Conservation (phyloP, 2,113 vertebrate species). For the Eulemur rufifrons region DNA sequence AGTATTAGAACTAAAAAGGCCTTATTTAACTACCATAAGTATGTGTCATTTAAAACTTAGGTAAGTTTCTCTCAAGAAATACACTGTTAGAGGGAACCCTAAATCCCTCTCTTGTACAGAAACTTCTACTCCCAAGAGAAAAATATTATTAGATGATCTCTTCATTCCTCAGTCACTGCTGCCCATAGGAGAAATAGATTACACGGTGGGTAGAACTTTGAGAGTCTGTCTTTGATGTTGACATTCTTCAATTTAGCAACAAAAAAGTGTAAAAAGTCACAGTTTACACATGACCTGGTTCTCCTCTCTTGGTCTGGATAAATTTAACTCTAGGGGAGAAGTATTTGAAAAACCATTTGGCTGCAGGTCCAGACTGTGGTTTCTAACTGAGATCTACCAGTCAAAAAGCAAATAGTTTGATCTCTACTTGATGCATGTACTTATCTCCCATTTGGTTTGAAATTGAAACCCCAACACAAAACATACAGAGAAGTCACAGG, state of each 20-base stretch:
- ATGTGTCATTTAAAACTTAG: not conserved
- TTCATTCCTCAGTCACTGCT: not conserved
- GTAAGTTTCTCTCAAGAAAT: not conserved
- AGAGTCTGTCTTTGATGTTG: not conserved
- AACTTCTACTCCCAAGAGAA: constrained; percentile 1
- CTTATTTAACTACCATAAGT: not conserved
- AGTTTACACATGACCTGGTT: not conserved
- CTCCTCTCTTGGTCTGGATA: not conserved
- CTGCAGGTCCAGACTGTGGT: not conserved
- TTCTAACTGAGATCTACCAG: not conserved
- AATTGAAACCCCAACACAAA: not conserved
- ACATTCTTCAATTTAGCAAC: not conserved
- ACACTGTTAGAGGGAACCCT: not conserved
- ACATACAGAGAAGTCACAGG: not conserved
- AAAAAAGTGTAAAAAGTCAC: not conserved
- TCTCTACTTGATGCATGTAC: not conserved
- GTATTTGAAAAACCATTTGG: not conserved
- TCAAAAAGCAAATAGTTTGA: not conserved
- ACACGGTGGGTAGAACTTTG: not conserved
- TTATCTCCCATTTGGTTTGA: constrained; percentile 27
- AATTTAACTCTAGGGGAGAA: not conserved
- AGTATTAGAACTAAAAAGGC: not conserved
- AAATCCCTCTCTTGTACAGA: not conserved
- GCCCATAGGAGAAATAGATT: not conserved
- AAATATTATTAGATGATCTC: not conserved